phyloP scores from a whole-genome alignment of 2,797 vertebrate species.

The Gymnocypris eckloni region DNA sequence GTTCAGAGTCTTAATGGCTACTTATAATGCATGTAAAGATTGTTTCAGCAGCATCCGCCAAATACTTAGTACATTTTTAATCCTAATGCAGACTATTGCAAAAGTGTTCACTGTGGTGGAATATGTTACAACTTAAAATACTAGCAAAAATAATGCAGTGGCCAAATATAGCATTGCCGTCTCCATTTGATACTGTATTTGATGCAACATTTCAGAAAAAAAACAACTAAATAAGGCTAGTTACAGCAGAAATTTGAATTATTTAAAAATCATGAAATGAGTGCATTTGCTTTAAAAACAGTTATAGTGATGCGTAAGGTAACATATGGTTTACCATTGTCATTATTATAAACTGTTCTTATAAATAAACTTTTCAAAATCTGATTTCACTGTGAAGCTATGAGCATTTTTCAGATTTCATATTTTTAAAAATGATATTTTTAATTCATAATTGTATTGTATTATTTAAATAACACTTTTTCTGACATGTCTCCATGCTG shows the following conservation, averaged over 20 bases:
- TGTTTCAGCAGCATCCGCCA: neutral
- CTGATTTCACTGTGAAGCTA: neutral
- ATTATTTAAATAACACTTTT: neutral
- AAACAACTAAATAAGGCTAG: neutral
- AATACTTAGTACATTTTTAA: neutral
- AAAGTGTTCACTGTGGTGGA: neutral
- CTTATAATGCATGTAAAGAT: slow-evolving; percentile 12
- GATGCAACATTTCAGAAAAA: neutral
- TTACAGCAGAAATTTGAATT: neutral
- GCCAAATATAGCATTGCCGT: neutral
- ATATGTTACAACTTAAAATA: neutral
- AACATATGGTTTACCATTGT: no score
- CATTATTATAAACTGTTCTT: neutral
- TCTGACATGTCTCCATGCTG: neutral
- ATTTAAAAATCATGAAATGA: neutral
- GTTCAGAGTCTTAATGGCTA: neutral
- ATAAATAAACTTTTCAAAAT: neutral
- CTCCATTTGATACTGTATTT: neutral
- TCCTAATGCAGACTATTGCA: neutral
- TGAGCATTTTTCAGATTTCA: neutral
- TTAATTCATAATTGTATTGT: neutral
- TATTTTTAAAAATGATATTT: neutral
- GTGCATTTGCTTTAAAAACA: neutral
- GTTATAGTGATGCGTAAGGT: neutral
- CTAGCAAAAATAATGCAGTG: neutral